Percentiles rank a stretch among this genome's conserved stretches.
Evolutionary conservation across 2,113 vertebrate genomes (phyloP).

Genomic region (Sakesphorus luctuosus): DNA sequence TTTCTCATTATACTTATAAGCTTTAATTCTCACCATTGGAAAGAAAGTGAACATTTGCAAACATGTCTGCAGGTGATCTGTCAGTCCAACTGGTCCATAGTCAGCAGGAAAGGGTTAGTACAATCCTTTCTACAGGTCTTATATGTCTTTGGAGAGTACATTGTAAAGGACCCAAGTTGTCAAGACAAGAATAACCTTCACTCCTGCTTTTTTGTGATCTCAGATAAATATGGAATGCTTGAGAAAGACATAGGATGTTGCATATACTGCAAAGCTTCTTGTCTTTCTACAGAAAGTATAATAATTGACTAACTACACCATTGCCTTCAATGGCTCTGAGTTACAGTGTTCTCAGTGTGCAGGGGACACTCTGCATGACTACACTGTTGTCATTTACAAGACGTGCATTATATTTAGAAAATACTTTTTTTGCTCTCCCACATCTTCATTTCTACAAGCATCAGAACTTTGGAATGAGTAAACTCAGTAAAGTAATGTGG

Average conservation of each 20-base stretch:
- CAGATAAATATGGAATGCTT: background rate
- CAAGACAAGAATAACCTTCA: background rate
- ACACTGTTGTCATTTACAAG: background rate
- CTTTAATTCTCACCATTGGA: background rate
- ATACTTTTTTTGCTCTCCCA: background rate
- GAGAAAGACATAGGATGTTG: background rate
- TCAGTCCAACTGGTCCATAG: background rate
- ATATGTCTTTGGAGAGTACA: background rate
- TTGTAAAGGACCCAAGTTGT: background rate
- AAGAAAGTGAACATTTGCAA: background rate
- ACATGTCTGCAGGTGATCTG: background rate
- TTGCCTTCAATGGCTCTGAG: background rate
- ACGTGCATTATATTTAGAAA: background rate
- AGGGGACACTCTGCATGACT: background rate
- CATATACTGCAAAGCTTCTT: background rate
- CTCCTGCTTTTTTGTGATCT: background rate
- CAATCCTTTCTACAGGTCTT: background rate
- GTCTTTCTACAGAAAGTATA: background rate
- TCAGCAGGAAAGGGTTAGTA: background rate
- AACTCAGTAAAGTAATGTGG: background rate
- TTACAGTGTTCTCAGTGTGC: accelerated
- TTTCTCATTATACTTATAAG: background rate
- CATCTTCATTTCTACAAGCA: background rate
- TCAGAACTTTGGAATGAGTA: background rate
- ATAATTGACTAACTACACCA: background rate